phyloP scores from a whole-genome alignment of 2,888 invertebrate species.

The Macroteleia sp. region DNA sequence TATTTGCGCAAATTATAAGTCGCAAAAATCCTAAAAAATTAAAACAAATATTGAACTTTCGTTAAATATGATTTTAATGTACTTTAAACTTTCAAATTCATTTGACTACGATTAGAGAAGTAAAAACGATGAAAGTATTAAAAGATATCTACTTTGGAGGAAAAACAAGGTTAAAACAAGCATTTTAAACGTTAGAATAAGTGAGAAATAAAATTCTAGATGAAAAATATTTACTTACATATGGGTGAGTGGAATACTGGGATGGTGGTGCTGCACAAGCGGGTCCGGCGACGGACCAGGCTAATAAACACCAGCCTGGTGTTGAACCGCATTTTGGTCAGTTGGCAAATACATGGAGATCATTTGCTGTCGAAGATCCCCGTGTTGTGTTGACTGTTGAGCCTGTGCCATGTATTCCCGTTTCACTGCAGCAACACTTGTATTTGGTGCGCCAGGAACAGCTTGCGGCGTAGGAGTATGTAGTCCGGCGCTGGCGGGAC shows the following conservation, averaged over 20 bases:
- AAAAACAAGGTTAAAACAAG: too few relatives aligned
- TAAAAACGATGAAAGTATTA: too few relatives aligned
- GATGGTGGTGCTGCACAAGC: constrained; percentile 82
- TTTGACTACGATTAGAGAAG: too few relatives aligned
- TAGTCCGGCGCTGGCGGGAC: constrained; percentile 89
- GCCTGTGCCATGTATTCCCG: constrained; percentile 88
- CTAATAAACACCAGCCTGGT: constrained; percentile 84
- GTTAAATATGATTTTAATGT: too few relatives aligned
- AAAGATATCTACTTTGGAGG: too few relatives aligned
- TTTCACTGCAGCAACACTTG: constrained; percentile 85
- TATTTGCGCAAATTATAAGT: too few relatives aligned
- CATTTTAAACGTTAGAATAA: too few relatives aligned
- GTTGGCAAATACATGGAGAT: constrained; percentile 91
- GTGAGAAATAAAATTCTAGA: too few relatives aligned
- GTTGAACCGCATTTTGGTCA: constrained; percentile 88
- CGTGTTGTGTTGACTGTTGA: constrained; percentile 64
- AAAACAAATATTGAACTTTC: too few relatives aligned
- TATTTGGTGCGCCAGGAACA: constrained; percentile 71
- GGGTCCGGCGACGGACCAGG: constrained; percentile 88
- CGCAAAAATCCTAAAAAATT: too few relatives aligned
- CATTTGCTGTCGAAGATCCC: constrained; percentile 89
- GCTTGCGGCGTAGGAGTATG: constrained; percentile 83
- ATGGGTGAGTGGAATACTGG: constrained; percentile 85
- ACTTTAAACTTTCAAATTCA: too few relatives aligned
- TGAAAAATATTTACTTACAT: too few relatives aligned